Percentiles rank a stretch among this genome's conserved stretches.
These are phyloP conservation scores for Lobophora halterata DNA, from an alignment of 2,888 invertebrate species.

Conservation along the genomic window DNA sequence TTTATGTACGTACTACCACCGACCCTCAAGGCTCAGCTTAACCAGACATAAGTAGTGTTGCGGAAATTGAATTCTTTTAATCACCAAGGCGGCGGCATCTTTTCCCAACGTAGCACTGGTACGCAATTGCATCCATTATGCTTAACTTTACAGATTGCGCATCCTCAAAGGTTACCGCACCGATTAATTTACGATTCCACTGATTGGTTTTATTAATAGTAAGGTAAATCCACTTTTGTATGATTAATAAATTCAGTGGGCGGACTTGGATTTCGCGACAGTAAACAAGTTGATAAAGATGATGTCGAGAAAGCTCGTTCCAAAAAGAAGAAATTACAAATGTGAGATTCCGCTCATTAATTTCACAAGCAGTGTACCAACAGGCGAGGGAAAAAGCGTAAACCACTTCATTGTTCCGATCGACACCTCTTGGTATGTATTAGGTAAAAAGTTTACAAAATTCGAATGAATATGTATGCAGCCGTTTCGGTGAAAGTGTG, in stretches of 20 bases:
- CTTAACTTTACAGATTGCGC: conserved; percentile 52
- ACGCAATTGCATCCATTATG: conserved; percentile 33
- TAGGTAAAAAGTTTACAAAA: conserved; percentile 38
- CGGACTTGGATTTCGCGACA: no score
- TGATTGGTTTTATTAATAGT: conserved; percentile 40
- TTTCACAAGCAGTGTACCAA: conserved; percentile 8
- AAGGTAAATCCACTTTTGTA: conserved; percentile 22
- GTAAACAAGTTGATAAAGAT: no score
- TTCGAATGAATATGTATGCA: conserved; percentile 45
- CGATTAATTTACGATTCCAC: conserved; percentile 48
- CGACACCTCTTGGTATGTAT: conserved; percentile 32
- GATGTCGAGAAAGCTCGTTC: not conserved
- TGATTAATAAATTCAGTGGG: no score
- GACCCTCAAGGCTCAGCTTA: conserved; percentile 27
- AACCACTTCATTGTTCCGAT: conserved; percentile 24
- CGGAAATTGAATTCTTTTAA: conserved; percentile 69
- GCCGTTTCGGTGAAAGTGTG: conserved; percentile 42
- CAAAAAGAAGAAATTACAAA: conserved; percentile 8
- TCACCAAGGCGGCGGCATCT: conserved; percentile 55
- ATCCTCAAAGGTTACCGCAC: conserved; percentile 49
- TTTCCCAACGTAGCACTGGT: conserved; percentile 42
- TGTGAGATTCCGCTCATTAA: conserved; percentile 11
- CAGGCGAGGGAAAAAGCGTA: conserved; percentile 17
- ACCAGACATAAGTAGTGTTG: conserved; percentile 37
- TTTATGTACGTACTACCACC: conserved; percentile 59